Evolutionary conservation across 1,140 invertebrate species (phyloP), one percentile per base, ranked within the genome.

Genomic region (Papilio dardanus): DNA sequence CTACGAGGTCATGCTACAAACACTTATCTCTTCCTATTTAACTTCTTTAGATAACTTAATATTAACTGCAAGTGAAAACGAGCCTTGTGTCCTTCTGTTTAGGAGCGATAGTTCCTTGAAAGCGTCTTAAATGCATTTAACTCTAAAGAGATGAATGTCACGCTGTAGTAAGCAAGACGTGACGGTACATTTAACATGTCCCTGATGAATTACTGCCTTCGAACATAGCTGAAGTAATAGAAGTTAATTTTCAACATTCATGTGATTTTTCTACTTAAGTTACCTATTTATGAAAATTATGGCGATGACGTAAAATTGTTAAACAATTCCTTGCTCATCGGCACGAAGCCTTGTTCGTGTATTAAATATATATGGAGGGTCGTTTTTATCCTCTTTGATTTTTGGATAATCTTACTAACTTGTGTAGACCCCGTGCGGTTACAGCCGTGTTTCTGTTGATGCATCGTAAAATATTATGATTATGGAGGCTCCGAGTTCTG

Each of bases 381-480:
- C 54, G 54, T 28, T 14, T 14, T 14, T 58, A 58, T 62, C 21
- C 50, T 24, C 54, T 62, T 14, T 62, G 54, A 28, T 62, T 62
- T 62, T 16, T 28, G 30, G 19, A 58, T 21, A 24, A 24, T 58
- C n/a, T 0, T 19, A 50, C 8, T 5, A 28, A 12, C 1, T 28
- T 28, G 3, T 62, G 54, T 12, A 30, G 24, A 14, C 50, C 21
- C 21, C 8, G 21, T 12, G 24, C 24, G 24, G 21, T 24, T 30
- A 5, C 54, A 14, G 54, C 30, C 30, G 24, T 62, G 54, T 62
- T 69, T 21, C 67, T 69, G n/a, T n/a, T 40, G 67, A 37, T 42
- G 67, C 19, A 40, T 40, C 31, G 10, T 69, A 69, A 69, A 69
- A 69, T 24, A 35, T 69, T 69, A 69, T 69, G 54, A 62, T 40